phyloP scores from a whole-genome alignment of 2,888 invertebrate species.

The Zaprionus obscuricornis region DNA sequence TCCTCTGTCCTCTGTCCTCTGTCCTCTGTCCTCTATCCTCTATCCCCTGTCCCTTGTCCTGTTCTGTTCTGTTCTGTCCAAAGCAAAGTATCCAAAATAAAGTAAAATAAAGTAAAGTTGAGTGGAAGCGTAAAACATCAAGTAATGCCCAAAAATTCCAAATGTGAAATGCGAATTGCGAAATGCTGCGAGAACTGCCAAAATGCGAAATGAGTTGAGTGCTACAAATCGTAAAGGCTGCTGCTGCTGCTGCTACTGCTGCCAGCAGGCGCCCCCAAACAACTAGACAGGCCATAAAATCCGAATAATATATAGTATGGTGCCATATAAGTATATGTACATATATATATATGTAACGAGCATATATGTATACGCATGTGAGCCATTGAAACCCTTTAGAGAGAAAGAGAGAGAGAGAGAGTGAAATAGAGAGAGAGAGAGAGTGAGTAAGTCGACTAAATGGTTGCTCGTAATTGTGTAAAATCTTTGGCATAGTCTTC shows the following conservation, averaged over 20 bases:
- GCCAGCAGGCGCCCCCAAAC: conserved; percentile 38
- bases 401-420: neutral
- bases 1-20: too few relatives aligned
- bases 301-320: conserved; percentile 19
- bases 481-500: conserved; percentile 46
- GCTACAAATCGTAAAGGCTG: conserved; percentile 72
- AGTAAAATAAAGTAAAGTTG: conserved; percentile 51
- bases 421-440: neutral
- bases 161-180: conserved; percentile 55
- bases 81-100: conserved; percentile 41
- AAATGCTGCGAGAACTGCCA: too few relatives aligned
- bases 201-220: conserved; percentile 76
- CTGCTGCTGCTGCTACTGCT: too few relatives aligned
- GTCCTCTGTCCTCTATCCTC: too few relatives aligned
- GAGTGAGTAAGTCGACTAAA: conserved; percentile 6
- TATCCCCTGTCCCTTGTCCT: too few relatives aligned
- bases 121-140: conserved; percentile 75
- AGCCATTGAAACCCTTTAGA: conserved; percentile 28
- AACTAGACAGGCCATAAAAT: conserved; percentile 67
- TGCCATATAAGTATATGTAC: conserved; percentile 2
- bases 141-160: conserved; percentile 70
- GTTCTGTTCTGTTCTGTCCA: conserved; percentile 31
- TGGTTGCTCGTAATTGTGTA: conserved; percentile 51
- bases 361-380: conserved; percentile 10
- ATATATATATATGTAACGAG: neutral